Evolutionary conservation across 2,113 vertebrate species (phyloP).

Genomic region (Neofelis nebulosa): DNA sequence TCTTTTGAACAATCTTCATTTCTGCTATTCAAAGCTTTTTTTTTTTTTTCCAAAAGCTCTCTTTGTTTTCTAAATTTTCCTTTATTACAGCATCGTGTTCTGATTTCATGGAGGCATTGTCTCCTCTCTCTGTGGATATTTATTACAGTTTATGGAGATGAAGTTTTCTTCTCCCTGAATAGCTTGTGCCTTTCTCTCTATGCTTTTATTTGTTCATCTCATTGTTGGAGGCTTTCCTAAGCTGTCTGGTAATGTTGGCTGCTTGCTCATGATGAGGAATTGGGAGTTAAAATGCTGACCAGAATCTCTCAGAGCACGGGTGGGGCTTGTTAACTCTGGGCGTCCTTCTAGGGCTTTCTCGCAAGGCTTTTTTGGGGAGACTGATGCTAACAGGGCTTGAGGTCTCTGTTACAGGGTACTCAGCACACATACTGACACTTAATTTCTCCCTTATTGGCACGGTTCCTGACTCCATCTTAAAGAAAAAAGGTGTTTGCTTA

Average conservation of each 20-base stretch:
- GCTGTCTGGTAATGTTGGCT: not conserved
- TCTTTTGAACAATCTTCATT: slow-evolving; percentile 21
- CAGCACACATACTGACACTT: not conserved
- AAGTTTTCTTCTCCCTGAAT: not conserved
- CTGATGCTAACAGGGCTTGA: not conserved
- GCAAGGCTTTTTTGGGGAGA: not conserved
- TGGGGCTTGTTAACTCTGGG: not conserved
- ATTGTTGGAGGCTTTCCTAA: not conserved
- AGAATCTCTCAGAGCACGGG: not conserved
- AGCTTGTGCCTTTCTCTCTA: not conserved
- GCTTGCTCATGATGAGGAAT: not conserved
- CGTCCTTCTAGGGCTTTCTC: not conserved
- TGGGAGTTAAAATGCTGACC: not conserved
- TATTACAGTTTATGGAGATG: not conserved
- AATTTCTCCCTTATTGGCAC: not conserved
- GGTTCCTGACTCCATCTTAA: not conserved
- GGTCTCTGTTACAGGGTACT: not conserved
- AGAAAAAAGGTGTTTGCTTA: not conserved
- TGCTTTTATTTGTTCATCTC: not conserved
- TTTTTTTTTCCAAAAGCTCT: not conserved
- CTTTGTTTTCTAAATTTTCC: not conserved
- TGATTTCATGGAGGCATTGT: not conserved
- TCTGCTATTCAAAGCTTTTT: not conserved
- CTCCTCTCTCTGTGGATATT: not conserved
- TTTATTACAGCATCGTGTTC: not conserved